A percentile compares a stretch with the other conserved stretches of the same genome.
Conservation (phyloP, 2,888 invertebrate genomes). For the Poecilobothrus nobilitatus region DNA sequence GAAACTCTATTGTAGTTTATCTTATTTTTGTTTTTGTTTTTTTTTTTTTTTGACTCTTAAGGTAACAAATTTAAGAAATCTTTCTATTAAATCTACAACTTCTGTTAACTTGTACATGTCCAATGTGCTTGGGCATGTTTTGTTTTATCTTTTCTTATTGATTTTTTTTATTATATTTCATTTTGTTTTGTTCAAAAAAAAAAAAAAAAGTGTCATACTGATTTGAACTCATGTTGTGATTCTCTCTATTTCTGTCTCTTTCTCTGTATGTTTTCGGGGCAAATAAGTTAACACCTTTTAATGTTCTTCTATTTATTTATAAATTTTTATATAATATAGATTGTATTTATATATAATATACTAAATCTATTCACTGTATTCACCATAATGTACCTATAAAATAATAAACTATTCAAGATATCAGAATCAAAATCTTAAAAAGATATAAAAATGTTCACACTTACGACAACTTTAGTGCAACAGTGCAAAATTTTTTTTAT, state of each 20-base stretch:
- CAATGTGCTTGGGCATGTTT: background rate
- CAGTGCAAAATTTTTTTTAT: background rate
- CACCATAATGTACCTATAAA: background rate
- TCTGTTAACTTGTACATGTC: slow-evolving; percentile 4
- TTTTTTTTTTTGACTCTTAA: background rate
- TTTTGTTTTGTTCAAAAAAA: no score
- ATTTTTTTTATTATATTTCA: no score
- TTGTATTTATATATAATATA: background rate
- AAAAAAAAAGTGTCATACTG: slow-evolving; percentile 1
- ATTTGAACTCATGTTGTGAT: slow-evolving; percentile 6
- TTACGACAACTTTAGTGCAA: background rate
- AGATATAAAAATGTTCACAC: background rate
- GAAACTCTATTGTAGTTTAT: background rate
- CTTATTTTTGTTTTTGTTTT: no score
- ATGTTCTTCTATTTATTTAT: background rate
- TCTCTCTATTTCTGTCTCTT: background rate
- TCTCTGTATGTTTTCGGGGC: background rate
- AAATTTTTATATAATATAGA: background rate
- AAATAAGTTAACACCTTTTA: background rate
- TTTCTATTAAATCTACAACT: background rate
- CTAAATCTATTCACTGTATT: background rate
- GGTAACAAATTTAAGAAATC: slow-evolving; percentile 1
- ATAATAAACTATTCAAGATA: background rate
- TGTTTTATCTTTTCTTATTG: background rate
- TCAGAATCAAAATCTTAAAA: background rate